phyloP scores from a whole-genome alignment of 2,888 invertebrate genomes.

The Nomada fabriciana region DNA sequence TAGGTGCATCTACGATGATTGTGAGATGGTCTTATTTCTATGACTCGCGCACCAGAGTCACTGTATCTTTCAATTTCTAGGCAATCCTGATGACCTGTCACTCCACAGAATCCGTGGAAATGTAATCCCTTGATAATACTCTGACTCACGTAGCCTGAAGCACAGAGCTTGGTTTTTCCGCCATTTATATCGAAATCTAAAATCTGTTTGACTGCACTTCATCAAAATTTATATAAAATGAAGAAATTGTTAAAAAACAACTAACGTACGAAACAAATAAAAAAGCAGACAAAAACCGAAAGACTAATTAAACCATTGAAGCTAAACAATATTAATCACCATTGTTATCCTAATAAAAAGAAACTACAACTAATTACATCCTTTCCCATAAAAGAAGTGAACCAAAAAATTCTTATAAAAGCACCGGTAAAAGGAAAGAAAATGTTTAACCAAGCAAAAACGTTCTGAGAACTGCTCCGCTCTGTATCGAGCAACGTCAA shows the following conservation, averaged over 20 bases:
- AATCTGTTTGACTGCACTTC: neutral
- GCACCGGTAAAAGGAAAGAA: neutral
- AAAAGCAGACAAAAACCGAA: no score
- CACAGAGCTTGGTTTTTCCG: conserved; percentile 5
- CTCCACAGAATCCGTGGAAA: conserved; percentile 17
- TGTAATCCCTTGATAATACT: conserved; percentile 50
- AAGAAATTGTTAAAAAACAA: neutral
- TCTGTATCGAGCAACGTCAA: neutral
- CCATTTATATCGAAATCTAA: conserved; percentile 14
- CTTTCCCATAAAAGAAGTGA: neutral
- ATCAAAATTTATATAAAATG: neutral
- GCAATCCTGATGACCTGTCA: conserved; percentile 28
- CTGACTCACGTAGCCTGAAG: conserved; percentile 27
- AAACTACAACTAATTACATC: neutral
- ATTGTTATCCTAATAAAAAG: neutral
- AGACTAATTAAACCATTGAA: neutral
- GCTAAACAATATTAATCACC: neutral
- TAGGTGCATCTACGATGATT: neutral
- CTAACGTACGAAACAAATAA: neutral
- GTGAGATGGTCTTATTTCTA: neutral
- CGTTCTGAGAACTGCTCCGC: neutral
- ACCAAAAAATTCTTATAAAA: neutral
- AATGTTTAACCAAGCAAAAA: neutral
- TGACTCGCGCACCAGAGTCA: neutral
- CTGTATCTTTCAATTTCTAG: conserved; percentile 29